phyloP scores from a whole-genome alignment of 1,140 invertebrate genomes.

The Temnothorax curvispinosus region DNA sequence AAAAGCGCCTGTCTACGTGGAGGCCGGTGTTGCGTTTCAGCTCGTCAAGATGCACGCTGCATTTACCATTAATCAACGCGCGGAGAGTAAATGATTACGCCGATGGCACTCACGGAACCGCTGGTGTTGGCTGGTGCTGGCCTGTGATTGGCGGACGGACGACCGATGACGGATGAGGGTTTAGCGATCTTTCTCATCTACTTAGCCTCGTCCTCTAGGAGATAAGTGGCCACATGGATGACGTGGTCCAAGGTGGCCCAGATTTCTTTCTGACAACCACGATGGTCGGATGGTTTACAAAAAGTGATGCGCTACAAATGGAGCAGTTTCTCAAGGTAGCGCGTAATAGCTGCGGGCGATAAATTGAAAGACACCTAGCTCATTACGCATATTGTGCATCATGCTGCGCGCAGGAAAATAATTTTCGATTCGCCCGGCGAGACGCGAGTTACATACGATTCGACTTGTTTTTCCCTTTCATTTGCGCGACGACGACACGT shows the following conservation, averaged over 20 bases:
- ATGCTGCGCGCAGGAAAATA: slow-evolving; percentile 32
- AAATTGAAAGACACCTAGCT: background rate
- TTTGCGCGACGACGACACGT: slow-evolving; percentile 30
- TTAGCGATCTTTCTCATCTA: slow-evolving; percentile 55
- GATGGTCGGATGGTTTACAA: slow-evolving; percentile 8
- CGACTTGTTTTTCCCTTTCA: slow-evolving; percentile 49
- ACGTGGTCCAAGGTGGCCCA: slow-evolving; percentile 21
- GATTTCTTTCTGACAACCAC: slow-evolving; percentile 25
- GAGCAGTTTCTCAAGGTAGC: slow-evolving; percentile 10
- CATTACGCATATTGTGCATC: background rate
- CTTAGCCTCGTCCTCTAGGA: slow-evolving; percentile 25
- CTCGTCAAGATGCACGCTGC: slow-evolving; percentile 68
- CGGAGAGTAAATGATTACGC: slow-evolving; percentile 73
- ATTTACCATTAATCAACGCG: slow-evolving; percentile 73
- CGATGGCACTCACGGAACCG: slow-evolving; percentile 67
- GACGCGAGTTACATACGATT: slow-evolving; percentile 59
- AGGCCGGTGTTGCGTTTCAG: slow-evolving; percentile 70
- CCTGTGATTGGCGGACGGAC: slow-evolving; percentile 68
- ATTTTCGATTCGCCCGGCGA: slow-evolving; percentile 44
- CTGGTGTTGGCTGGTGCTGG: slow-evolving; percentile 39
- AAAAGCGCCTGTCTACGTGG: slow-evolving; percentile 64
- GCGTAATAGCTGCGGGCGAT: background rate
- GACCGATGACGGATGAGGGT: slow-evolving; percentile 77
- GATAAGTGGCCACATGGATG: background rate
- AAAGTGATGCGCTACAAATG: background rate